Evolutionary conservation across 2,113 vertebrate genomes (phyloP).

Genomic region (Chunga burmeisteri): DNA sequence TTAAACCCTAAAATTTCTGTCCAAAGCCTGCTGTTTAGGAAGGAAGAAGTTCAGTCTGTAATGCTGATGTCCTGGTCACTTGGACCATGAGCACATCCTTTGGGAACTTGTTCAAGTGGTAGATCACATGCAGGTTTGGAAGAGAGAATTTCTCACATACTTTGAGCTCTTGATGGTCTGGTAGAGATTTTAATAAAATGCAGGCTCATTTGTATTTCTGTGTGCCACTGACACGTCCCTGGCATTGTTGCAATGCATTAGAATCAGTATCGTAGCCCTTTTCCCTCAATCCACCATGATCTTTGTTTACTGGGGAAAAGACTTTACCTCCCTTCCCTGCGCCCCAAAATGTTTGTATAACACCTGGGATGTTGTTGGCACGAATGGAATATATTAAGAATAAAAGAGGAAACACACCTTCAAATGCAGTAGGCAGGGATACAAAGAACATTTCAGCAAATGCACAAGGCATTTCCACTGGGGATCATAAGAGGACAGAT

Average conservation of each 20-base stretch:
- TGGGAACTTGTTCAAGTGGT: neutral
- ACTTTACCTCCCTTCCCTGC: neutral
- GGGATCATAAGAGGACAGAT: neutral
- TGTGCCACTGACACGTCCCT: neutral
- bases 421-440: neutral
- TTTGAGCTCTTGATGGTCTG: neutral
- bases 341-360: neutral
- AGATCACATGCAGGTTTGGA: neutral
- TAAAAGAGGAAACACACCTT: neutral
- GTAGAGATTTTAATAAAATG: slow-evolving; percentile 11
- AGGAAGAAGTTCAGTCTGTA: neutral
- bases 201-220: neutral
- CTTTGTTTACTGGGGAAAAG: neutral
- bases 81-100: neutral
- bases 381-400: neutral
- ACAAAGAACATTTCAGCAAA: neutral
- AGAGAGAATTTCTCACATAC: slow-evolving; percentile 9
- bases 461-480: neutral
- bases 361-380: neutral
- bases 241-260: neutral
- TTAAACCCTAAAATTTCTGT: neutral
- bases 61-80: neutral
- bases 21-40: neutral
- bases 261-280: neutral
- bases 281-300: neutral